These are phyloP conservation scores for Lasioglossum calceatum DNA, from an alignment of 2,888 invertebrate genomes.

Conservation along the genomic window DNA sequence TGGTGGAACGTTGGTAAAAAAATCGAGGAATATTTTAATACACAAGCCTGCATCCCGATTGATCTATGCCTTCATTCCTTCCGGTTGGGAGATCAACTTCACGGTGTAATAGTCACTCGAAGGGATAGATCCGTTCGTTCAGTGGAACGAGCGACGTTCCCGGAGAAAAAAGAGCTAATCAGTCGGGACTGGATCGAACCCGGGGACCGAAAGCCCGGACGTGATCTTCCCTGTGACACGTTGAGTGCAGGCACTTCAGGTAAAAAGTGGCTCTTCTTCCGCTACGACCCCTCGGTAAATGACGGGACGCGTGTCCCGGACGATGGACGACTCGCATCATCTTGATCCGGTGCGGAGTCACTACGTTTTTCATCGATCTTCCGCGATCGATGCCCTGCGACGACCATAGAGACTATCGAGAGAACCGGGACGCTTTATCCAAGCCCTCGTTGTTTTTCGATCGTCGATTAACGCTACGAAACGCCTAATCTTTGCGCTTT, in stretches of 20 bases:
- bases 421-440: neutral
- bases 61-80: neutral
- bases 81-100: slow-evolving; percentile 1
- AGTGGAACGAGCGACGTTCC: slow-evolving; percentile 16
- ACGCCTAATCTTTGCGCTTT: neutral
- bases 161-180: slow-evolving; percentile 62
- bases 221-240: slow-evolving; percentile 55
- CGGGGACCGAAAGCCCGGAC: slow-evolving; percentile 12
- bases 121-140: slow-evolving; percentile 30
- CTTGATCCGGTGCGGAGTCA: slow-evolving; percentile 6
- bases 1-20: neutral
- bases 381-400: neutral
- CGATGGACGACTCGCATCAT: slow-evolving; percentile 38
- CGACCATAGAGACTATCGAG: neutral
- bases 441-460: neutral
- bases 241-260: slow-evolving; percentile 33
- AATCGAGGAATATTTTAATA: neutral
- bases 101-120: slow-evolving; percentile 11
- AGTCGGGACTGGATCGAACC: slow-evolving; percentile 59
- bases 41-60: neutral
- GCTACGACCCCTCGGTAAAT: slow-evolving; percentile 33
- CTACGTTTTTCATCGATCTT: slow-evolving; percentile 5
- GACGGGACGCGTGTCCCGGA: slow-evolving; percentile 47
- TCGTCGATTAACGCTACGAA: neutral
- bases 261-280: slow-evolving; percentile 44